A percentile compares a stretch with the other conserved stretches of the same genome.
Evolutionary conservation across 1,140 invertebrate genomes (phyloP).

Genomic region (Capitella teleta): DNA sequence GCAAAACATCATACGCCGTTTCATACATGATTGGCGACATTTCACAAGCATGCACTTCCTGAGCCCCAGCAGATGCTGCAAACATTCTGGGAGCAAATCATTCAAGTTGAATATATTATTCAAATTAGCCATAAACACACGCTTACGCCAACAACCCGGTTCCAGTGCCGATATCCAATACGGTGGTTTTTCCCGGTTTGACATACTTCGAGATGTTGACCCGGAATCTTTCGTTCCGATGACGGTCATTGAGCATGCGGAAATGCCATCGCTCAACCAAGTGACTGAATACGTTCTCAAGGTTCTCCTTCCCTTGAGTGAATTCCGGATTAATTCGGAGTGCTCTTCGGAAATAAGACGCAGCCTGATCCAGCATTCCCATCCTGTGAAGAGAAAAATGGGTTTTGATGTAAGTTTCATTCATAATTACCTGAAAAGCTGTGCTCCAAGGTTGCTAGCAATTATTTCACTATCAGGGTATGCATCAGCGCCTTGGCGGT

Average conservation of each 20-base stretch:
- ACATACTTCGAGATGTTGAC: slow-evolving; percentile 52
- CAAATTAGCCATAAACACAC: background rate
- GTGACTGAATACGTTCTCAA: slow-evolving; percentile 40
- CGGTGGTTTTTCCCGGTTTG: slow-evolving; percentile 44
- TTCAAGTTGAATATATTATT: background rate
- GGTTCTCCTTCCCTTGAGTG: slow-evolving; percentile 31
- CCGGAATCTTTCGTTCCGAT: slow-evolving; percentile 54
- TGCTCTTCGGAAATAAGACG: slow-evolving; percentile 31
- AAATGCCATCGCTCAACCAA: slow-evolving; percentile 67
- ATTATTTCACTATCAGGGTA: slow-evolving; percentile 35
- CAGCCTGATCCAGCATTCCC: slow-evolving; percentile 33
- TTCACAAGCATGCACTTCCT: slow-evolving; percentile 55
- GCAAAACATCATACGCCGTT: slow-evolving; percentile 49
- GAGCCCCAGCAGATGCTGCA: slow-evolving; percentile 48
- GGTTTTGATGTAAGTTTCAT: background rate
- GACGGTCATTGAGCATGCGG: slow-evolving; percentile 64
- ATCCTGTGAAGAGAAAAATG: slow-evolving; percentile 21
- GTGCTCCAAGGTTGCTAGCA: slow-evolving; percentile 38
- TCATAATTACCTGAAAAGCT: slow-evolving; percentile 39
- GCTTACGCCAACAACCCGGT: slow-evolving; percentile 52
- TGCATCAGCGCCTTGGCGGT: slow-evolving; percentile 39
- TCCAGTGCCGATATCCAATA: slow-evolving; percentile 64
- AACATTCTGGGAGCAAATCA: slow-evolving; percentile 45
- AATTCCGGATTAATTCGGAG: slow-evolving; percentile 31
- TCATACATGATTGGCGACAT: slow-evolving; percentile 51